Conservation (phyloP, 1,140 invertebrate genomes). For the Meteorus sp. region DNA sequence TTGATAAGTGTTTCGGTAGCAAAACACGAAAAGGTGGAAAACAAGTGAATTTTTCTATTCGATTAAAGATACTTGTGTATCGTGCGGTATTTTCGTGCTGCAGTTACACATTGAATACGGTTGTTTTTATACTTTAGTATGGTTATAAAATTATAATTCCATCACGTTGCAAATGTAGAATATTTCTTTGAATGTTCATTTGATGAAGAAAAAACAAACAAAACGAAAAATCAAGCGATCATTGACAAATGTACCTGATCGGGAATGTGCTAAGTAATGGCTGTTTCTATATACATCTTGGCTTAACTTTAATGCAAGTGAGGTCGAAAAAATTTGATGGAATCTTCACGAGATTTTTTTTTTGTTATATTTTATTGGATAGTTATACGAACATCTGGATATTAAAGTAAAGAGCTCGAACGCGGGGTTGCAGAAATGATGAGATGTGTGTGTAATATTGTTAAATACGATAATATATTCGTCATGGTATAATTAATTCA, state of each 20-base stretch:
- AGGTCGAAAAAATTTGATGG: neutral
- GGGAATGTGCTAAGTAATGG: conserved; percentile 23
- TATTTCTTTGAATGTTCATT: conserved; percentile 1
- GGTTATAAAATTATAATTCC: conserved; percentile 27
- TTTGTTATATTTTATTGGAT: conserved; percentile 1
- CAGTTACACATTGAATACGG: conserved; percentile 35
- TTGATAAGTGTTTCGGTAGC: conserved; percentile 5
- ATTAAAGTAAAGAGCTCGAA: neutral
- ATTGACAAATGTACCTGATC: conserved; percentile 30
- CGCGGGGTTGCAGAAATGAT: neutral
- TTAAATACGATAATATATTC: too few relatives aligned
- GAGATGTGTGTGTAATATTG: neutral
- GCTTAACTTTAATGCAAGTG: conserved; percentile 3
- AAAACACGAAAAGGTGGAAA: conserved; percentile 5
- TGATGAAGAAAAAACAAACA: neutral
- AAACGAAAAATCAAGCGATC: conserved; percentile 17
- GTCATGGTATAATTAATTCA: too few relatives aligned
- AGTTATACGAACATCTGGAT: conserved; percentile 2
- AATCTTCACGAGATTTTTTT: conserved; percentile 10
- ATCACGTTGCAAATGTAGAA: neutral
- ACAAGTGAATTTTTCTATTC: neutral
- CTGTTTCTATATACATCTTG: conserved; percentile 16
- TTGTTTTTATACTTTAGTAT: conserved; percentile 37
- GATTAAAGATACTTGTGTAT: neutral
- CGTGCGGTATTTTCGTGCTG: conserved; percentile 35